Percentiles rank a stretch among this genome's conserved stretches.
Conservation (phyloP, 2,888 invertebrate genomes). For the Endomychus coccineus region DNA sequence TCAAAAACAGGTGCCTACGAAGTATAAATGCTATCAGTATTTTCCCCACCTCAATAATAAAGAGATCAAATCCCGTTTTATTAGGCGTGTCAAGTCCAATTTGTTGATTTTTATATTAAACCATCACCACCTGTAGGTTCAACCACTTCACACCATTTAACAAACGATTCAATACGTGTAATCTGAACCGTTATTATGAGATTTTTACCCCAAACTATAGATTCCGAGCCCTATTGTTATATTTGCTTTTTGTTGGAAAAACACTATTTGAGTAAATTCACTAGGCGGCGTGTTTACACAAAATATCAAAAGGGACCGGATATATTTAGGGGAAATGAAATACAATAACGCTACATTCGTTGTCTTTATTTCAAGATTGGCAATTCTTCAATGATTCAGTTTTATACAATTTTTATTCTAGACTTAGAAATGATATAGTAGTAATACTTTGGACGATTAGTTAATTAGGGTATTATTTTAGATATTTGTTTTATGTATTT, state of each 20-base stretch:
- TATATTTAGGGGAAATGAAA: constrained; percentile 24
- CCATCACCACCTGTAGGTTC: constrained; percentile 12
- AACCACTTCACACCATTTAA: constrained; percentile 8
- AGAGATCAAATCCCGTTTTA: no score
- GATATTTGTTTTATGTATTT: no score
- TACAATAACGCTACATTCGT: constrained; percentile 31
- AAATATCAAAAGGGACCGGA: constrained; percentile 35
- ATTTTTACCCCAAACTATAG: constrained; percentile 38
- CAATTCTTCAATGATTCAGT: no score
- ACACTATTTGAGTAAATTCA: constrained; percentile 37
- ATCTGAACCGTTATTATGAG: constrained; percentile 38
- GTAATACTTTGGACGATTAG: no score
- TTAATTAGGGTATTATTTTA: no score
- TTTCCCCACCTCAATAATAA: no score
- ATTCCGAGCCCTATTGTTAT: constrained; percentile 33
- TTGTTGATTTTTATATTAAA: no score
- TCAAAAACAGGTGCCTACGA: no score
- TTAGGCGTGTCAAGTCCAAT: no score
- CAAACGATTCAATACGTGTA: constrained; percentile 25
- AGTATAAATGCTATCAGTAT: no score
- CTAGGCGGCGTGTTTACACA: constrained; percentile 41
- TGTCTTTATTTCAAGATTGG: constrained; percentile 28
- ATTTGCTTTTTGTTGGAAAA: constrained; percentile 37
- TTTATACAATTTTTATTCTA: no score
- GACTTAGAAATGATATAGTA: no score